Base-by-base conservation (phyloP, 2,797 vertebrate species). In the Thaleichthys pacificus region DNA sequence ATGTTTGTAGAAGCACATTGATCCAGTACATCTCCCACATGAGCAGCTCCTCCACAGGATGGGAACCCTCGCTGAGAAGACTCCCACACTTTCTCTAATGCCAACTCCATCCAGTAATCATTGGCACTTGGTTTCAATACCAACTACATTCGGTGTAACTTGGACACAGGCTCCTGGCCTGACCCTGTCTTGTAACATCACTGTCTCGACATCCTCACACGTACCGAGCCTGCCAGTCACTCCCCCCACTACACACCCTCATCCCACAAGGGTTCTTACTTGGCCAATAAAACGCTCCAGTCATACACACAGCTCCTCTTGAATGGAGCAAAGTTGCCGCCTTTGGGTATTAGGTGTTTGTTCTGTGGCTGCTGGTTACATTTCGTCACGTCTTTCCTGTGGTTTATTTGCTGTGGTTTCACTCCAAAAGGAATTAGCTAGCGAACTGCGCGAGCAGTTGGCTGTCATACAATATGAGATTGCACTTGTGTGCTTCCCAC, bases 371-470 rank as follows among this genome's bases (percentile, higher is more conserved):
- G 81, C 85, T 81, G 84, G 61, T 83, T 87, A 89, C 82, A 86
- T 89, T 87, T 90, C 15, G 42, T 85, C 79, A 76, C 86, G 85
- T 85, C 82, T 89, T 89, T 89, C 77, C 83, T 88, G 84, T 88
- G 86, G 87, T 89, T 87, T 86, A 81, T 85, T 87, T 86, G 83
- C 80, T 86, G 86, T 79, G 85, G 83, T 78, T 80, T 56, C 77
- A 26, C 51, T 61, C 30, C 30, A 80, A 73, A 84, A 80, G 79
- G 76, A 87, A 77, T 78, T 68, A 82, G 80, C 73, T 68, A 80
- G 54, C n/a, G 42, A 67, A 35, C 79, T 80, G 66, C 19, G 17
- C 66, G 66, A 70, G 68, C 66, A 77, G 73, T 54, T 54, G 61
- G 70, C 74, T 70, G 69, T 30, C 30, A 26, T 68, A 54, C n/a